Base-by-base conservation (phyloP, 2,113 vertebrate genomes). In the Syngnathus scovelli region DNA sequence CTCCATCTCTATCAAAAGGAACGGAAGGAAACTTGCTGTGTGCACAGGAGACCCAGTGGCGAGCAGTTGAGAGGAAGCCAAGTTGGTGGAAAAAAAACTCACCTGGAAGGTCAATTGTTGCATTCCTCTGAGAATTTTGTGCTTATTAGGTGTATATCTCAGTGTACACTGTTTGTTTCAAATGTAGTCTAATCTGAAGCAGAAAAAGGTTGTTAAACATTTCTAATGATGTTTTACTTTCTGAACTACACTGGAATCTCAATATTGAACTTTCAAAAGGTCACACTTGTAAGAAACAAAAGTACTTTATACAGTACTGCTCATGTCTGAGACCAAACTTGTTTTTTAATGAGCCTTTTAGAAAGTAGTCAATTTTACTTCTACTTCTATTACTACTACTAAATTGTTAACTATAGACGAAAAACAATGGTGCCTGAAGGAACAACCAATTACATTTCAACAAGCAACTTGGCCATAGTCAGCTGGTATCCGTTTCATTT, bases 1-100 rank as follows among this genome's bases (percentile, higher is more conserved):
- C 74, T 78, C 66, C 65, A 85, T 86, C 77, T 74, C 72, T 13
- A 65, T 23, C 59, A 68, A 68, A 74, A 41, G 4, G 11, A 44
- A 62, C 0, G 85, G 84, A 88, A 88, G 86, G 81, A 87, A 87
- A 66, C 52, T 27, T 39, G 43, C 27, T 52, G 71, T 77, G 69
- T 72, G 69, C 65, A 68, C 39, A 23, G 8, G 54, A 44, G 63
- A 78, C 64, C 77, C 69, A 79, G 78, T 71, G 68, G 64, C 46
- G 54, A 70, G 27, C 19, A 8, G 51, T 18, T 55, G 39, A 60
- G 54, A 60, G 65, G 68, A 44, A 76, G 62, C 9, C 0, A 27
- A 69, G 68, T 43, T 69, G 61, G 16, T 4, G 27, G 52, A 27
- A 60, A 18, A 64, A 51, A 74, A 71, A 16, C 39, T 76, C 69